Evolutionary conservation across 2,113 vertebrate genomes (phyloP).

Genomic region (Microtus pennsylvanicus): DNA sequence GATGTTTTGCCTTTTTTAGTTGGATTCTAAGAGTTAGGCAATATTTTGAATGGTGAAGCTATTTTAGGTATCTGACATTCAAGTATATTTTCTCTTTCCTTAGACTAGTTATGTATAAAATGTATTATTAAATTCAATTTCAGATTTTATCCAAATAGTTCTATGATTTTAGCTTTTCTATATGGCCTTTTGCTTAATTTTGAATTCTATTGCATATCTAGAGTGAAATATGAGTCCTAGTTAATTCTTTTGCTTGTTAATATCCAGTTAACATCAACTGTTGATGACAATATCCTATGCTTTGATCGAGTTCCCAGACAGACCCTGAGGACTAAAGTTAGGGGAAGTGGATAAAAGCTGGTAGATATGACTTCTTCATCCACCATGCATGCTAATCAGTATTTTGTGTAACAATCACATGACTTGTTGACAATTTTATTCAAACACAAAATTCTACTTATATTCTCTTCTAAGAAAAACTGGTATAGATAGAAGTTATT

Average conservation of each 20-base stretch:
- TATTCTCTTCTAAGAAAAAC: not conserved
- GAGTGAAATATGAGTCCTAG: not conserved
- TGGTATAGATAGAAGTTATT: not conserved
- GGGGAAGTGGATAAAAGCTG: not conserved
- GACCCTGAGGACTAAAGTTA: not conserved
- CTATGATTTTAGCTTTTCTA: not conserved
- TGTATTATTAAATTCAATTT: not conserved
- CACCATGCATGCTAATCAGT: not conserved
- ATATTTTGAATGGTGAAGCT: not conserved
- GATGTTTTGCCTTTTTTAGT: not conserved
- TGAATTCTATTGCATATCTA: not conserved
- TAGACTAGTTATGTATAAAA: constrained; percentile 5
- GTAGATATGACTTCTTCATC: not conserved
- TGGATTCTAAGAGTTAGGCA: not conserved
- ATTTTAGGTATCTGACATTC: not conserved
- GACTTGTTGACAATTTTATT: not conserved
- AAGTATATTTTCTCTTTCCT: constrained; percentile 27
- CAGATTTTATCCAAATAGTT: not conserved
- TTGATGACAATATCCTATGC: not conserved
- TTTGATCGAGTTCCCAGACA: constrained; percentile 33
- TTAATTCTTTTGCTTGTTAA: not conserved
- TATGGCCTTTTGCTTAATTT: not conserved
- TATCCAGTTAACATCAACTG: not conserved
- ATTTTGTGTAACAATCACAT: not conserved
- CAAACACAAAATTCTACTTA: not conserved